Evolutionary conservation across 2,797 vertebrate genomes (phyloP), one percentile per base, ranked within the genome.

Genomic region (Champsocephalus esox): DNA sequence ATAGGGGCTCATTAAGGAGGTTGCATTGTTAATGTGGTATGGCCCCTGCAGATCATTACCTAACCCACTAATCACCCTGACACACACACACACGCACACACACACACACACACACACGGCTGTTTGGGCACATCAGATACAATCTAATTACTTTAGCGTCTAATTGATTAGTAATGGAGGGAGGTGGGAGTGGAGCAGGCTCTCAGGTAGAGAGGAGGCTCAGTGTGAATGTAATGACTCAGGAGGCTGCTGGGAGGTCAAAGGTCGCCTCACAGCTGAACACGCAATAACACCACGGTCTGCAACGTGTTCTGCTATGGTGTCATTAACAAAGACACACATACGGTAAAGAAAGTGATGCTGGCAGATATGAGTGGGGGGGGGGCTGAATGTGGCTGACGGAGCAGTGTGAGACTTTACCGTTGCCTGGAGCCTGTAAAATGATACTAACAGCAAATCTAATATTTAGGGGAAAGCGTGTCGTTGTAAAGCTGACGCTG

Each of bases 1-100:
- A 96, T 96, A 93, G 93, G 92, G 88, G 87, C 95, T 95, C 91
- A 73, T 96, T 95, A 96, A 95, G 94, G 93, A 90, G 91, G 91
- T 94, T 92, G 94, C 93, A 93, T 93, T 95, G 95, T 93, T 96
- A 95, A 97, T 95, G 95, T 96, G 95, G 93, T 93, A 90, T 93
- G 91, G 95, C 91, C 92, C 87, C 88, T 92, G 93, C 91, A 92
- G 95, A 94, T 95, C 95, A 93, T 95, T 95, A 96, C 94, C 95
- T 93, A 95, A 93, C 91, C 90, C 90, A 96, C 93, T 95, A 93
- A 93, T 93, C 92, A 89, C 87, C 81, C 70, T 82, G 83, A 81
- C 81, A 70, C 79, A 65, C 63, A 69, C 79, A 63, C 69, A 58
- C 52, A 71, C 57, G 60, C 74, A 75, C 73, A 76, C 57, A 76